These are phyloP conservation scores for Nyctibius bracteatus DNA, from an alignment of 2,113 vertebrate genomes.

Conservation along the genomic window DNA sequence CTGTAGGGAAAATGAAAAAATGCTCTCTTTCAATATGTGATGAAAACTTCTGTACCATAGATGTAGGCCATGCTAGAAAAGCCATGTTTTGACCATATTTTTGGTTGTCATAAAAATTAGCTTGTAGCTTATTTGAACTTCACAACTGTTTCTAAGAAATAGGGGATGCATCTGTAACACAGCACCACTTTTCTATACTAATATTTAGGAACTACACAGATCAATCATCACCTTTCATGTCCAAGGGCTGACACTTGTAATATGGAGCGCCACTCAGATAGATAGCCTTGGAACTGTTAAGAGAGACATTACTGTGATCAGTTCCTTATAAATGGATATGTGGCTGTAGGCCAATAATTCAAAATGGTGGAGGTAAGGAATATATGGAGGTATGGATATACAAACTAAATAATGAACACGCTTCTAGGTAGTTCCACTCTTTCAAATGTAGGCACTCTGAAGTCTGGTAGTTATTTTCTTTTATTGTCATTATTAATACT, in stretches of 20 bases:
- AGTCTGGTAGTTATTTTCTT: neutral
- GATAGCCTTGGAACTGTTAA: neutral
- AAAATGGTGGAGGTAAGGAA: neutral
- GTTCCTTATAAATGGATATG: neutral
- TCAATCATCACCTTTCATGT: neutral
- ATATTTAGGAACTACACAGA: neutral
- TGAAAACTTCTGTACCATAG: neutral
- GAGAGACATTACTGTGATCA: neutral
- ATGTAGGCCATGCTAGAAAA: neutral
- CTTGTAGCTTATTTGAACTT: neutral
- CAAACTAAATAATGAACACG: neutral
- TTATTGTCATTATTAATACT: neutral
- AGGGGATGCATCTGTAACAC: neutral
- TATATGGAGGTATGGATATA: accelerated
- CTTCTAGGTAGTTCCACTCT: neutral
- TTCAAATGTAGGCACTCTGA: neutral
- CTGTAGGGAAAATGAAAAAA: neutral
- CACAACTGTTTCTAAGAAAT: neutral
- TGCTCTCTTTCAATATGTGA: neutral
- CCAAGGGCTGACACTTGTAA: neutral
- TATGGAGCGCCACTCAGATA: neutral
- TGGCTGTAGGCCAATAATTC: neutral
- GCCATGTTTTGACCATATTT: neutral
- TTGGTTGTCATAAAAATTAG: neutral
- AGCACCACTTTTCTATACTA: neutral